Evolutionary conservation across 2,888 invertebrate genomes (phyloP).

Genomic region (Cheilosia impressa): DNA sequence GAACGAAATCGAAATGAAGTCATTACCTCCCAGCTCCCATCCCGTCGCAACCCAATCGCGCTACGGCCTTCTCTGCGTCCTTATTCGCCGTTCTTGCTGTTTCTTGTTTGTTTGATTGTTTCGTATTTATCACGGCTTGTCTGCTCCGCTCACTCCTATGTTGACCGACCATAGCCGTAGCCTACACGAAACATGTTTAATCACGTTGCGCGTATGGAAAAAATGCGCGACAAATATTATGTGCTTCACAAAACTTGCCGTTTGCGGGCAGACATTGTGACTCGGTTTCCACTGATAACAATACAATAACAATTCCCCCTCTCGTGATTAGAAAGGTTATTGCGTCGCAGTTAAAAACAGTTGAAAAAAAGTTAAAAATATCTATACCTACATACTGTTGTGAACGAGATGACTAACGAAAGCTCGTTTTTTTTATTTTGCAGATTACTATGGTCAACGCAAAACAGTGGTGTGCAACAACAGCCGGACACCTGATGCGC

Average conservation of each 20-base stretch:
- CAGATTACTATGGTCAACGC: slow-evolving; percentile 55
- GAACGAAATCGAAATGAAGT: slow-evolving; percentile 69
- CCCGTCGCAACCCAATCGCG: slow-evolving; percentile 4
- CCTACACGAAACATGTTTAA: slow-evolving; percentile 33
- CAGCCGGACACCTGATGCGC: slow-evolving; percentile 23
- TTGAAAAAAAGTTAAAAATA: not conserved
- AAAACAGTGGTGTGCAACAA: slow-evolving; percentile 45
- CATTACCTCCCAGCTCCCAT: slow-evolving; percentile 14
- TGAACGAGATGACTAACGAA: not conserved
- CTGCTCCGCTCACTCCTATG: not conserved
- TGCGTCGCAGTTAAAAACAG: slow-evolving; percentile 22
- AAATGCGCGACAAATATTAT: slow-evolving; percentile 46
- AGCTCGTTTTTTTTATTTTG: slow-evolving; percentile 26
- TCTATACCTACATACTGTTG: slow-evolving; percentile 1
- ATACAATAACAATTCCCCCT: not conserved
- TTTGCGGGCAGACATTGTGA: slow-evolving; percentile 42
- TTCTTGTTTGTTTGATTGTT: slow-evolving; percentile 59
- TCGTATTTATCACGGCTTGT: slow-evolving; percentile 25
- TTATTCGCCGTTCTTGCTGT: slow-evolving; percentile 47
- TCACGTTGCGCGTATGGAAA: slow-evolving; percentile 33
- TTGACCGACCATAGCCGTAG: slow-evolving; percentile 19
- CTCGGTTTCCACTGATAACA: slow-evolving; percentile 18
- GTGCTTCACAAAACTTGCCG: slow-evolving; percentile 9
- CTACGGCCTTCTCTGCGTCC: slow-evolving; percentile 38
- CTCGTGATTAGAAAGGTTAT: not conserved